Evolutionary conservation across 2,888 invertebrate genomes (phyloP), one percentile per base, ranked within the genome.

Genomic region (Abrostola tripartita): DNA sequence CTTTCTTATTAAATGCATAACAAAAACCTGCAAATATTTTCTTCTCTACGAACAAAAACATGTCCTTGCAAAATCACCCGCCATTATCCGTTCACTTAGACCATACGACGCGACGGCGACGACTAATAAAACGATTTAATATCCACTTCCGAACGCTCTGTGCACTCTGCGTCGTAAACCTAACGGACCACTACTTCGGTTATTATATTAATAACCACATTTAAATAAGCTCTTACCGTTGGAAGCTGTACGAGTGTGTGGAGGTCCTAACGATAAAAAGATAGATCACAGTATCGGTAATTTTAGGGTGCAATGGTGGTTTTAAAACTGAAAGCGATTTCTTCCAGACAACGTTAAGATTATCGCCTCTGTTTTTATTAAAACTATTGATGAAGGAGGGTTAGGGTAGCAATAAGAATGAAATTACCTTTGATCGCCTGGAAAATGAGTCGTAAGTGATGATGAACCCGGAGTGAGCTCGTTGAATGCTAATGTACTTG

Each of bases 121-220:
- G 81, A 81, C 85, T 86, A 87, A 86, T 86, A 88, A 88, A 88
- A 83, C 86, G 82, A 85, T 86, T 87, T 87, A 87, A 84, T 86
- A 86, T 81, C 87, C 84, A 84, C 84, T 86, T 86, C 86, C 85
- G 82, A 84, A 84, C 74, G 79, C 79, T 81, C 79, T 78, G 74
- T 81, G 82, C 79, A 82, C 77, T 73, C 69, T 55, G 63, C 72
- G 74, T 82, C 81, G 76, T 83, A 84, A 85, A 84, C 62, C 68
- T 50, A 69, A 64, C 66, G 62, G 73, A 54, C 72, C 71, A 72
- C 60, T 73, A 76, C 79, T 74, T 78, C 72, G 61, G 62, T 51
- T 71, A 74, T 77, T 72, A 77, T 68, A 74, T 79, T 79, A 79
- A 78, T 78, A 73, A 75, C 67, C 66, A 67, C 75, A 71, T 73